phyloP scores from a whole-genome alignment of 2,113 vertebrate genomes.

The Talpa occidentalis region DNA sequence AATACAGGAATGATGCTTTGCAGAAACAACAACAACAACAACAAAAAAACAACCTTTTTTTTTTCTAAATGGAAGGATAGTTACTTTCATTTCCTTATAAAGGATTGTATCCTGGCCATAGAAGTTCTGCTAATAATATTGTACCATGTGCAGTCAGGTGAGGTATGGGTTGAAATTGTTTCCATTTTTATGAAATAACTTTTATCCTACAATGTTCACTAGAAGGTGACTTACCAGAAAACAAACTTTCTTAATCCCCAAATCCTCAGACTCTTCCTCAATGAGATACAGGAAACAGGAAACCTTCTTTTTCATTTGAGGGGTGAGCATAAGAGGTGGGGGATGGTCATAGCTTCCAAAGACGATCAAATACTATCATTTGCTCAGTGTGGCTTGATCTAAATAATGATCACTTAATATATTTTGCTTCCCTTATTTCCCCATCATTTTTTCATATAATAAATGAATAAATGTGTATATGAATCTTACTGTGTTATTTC shows the following conservation, averaged over 20 bases:
- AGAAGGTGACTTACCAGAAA: not conserved
- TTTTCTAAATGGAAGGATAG: not conserved
- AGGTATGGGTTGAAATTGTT: not conserved
- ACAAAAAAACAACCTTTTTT: not conserved
- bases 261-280: not conserved
- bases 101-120: not conserved
- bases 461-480: not conserved
- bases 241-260: not conserved
- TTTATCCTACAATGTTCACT: not conserved
- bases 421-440: not conserved
- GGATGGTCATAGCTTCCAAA: not conserved
- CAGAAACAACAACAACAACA: not conserved
- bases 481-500: not conserved
- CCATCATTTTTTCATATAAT: not conserved
- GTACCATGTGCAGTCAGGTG: not conserved
- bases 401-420: not conserved
- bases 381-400: not conserved
- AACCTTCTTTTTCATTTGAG: constrained; percentile 6
- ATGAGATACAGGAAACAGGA: not conserved
- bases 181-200: constrained; percentile 9
- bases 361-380: not conserved
- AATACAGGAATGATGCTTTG: constrained; percentile 4
- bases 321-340: not conserved
- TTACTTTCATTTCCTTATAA: not conserved
- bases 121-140: not conserved